phyloP scores from a whole-genome alignment of 2,797 vertebrate genomes.

The Decapterus maruadsi region DNA sequence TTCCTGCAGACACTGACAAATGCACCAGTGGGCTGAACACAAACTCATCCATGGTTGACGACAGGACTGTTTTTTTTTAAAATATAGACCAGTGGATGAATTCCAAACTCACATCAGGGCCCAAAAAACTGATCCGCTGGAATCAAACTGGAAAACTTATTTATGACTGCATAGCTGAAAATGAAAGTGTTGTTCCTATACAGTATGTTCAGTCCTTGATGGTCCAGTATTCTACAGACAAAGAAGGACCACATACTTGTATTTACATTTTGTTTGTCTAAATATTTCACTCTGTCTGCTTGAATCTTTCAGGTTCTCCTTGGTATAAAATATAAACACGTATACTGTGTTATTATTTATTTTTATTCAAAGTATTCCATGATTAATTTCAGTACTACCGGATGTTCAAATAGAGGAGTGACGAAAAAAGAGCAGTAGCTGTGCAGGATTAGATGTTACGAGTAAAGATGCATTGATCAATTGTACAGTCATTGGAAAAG shows the following conservation, averaged over 20 bases:
- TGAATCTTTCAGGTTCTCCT: background rate
- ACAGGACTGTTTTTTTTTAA: slow-evolving; percentile 9
- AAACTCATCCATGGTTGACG: slow-evolving; percentile 10
- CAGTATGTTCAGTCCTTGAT: too few species aligned
- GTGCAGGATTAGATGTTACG: too few species aligned
- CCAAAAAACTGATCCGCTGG: background rate
- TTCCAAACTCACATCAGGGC: slow-evolving; percentile 3
- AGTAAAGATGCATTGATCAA: too few species aligned
- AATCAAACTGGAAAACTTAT: background rate
- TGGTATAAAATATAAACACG: background rate
- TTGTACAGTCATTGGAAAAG: too few species aligned
- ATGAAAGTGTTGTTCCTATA: background rate
- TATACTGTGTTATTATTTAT: background rate
- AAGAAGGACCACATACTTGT: background rate
- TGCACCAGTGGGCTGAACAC: slow-evolving; percentile 33
- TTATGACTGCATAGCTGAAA: background rate
- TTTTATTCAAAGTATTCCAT: too few species aligned
- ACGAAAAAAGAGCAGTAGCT: too few species aligned
- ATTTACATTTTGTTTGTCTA: background rate
- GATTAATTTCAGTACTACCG: too few species aligned
- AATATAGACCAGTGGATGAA: background rate
- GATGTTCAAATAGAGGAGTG: too few species aligned
- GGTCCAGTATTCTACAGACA: too few species aligned
- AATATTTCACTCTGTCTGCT: background rate
- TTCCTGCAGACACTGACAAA: slow-evolving; percentile 56